Evolutionary conservation across 1,140 invertebrate genomes (phyloP).

Genomic region (Arion vulgaris): DNA sequence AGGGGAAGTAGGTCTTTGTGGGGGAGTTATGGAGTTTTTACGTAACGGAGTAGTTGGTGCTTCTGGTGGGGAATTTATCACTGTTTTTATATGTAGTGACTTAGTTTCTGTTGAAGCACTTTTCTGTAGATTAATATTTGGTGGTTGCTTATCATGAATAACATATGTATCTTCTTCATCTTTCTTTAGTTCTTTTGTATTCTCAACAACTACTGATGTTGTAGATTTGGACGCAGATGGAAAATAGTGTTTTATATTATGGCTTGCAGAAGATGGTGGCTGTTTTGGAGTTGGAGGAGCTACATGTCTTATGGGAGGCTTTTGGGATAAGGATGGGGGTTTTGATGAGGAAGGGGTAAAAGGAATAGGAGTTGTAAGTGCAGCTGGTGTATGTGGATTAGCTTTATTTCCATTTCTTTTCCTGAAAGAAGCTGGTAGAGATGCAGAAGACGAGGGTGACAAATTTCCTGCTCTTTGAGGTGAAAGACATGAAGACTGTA

Average conservation of each 20-base stretch:
- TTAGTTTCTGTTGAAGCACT: background rate
- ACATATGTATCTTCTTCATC: background rate
- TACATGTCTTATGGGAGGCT: background rate
- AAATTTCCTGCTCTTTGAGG: background rate
- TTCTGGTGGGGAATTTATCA: background rate
- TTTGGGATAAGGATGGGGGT: background rate
- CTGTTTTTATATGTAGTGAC: background rate
- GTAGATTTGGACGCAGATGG: background rate
- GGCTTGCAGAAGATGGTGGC: background rate
- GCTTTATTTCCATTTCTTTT: background rate
- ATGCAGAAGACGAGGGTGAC: constrained; percentile 5
- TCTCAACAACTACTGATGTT: background rate
- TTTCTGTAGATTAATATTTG: background rate
- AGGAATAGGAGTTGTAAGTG: background rate
- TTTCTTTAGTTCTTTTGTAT: background rate
- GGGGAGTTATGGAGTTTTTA: background rate
- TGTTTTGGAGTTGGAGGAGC: background rate
- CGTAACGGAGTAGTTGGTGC: background rate
- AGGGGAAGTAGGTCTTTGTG: constrained; percentile 14
- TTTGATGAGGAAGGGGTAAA: background rate
- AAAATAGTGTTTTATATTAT: background rate
- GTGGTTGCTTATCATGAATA: background rate
- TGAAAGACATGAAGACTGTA: constrained; percentile 15
- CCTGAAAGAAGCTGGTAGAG: constrained; percentile 16
- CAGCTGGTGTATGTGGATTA: background rate